Conservation (phyloP, 2,797 vertebrate species). For the Paratrypauchen microcephalus region DNA sequence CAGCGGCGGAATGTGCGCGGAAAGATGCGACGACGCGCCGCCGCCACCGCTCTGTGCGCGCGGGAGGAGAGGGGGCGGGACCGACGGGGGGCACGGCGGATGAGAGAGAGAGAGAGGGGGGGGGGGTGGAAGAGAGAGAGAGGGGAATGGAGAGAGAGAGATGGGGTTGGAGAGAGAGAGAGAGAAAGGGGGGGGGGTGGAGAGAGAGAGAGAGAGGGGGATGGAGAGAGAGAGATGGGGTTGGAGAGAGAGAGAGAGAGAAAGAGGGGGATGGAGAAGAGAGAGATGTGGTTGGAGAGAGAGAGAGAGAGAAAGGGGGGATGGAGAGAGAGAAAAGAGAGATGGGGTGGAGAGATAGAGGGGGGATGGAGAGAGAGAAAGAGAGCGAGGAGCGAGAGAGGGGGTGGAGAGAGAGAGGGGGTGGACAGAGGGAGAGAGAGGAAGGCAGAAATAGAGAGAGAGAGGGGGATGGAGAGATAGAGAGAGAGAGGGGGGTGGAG, state of each 20-base stretch:
- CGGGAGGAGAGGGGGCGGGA: constrained; percentile 54
- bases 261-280: not conserved
- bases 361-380: constrained; percentile 9
- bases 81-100: constrained; percentile 6
- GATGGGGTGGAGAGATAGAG: not conserved
- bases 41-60: too few relatives aligned
- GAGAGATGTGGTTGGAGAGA: constrained; percentile 13
- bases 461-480: not conserved
- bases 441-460: constrained; percentile 9
- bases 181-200: not conserved
- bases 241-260: constrained; percentile 17
- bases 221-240: not conserved
- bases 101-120: not conserved
- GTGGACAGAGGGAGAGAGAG: not conserved
- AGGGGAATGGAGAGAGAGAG: not conserved
- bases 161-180: constrained; percentile 21
- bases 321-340: constrained; percentile 1
- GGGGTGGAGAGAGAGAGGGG: not conserved
- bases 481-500: constrained; percentile 8
- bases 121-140: constrained; percentile 14
- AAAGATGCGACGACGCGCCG: constrained; percentile 50
- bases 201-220: too few relatives aligned
- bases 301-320: constrained; percentile 3
- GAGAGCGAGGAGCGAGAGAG: constrained; percentile 14
- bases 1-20: constrained; percentile 37